These are phyloP conservation scores for Chloroceryle inda DNA, from an alignment of 2,797 vertebrate genomes.

Conservation along the genomic window DNA sequence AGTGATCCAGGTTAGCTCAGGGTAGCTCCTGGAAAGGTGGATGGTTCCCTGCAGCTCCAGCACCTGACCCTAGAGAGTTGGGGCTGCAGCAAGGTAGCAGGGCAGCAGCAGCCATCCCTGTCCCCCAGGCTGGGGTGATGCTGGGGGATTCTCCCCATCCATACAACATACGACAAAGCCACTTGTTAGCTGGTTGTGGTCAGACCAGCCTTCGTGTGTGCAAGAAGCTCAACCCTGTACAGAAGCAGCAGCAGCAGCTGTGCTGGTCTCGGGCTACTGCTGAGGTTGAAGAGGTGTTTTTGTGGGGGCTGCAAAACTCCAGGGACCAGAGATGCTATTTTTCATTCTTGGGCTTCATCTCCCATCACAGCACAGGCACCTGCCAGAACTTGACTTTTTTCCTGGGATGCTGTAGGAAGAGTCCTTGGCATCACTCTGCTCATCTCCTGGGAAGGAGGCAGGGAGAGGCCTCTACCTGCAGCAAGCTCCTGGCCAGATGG, in stretches of 20 bases:
- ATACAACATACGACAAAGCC: background rate
- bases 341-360: background rate
- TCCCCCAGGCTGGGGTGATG: accelerated
- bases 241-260: accelerated
- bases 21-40: background rate
- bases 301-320: background rate
- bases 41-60: accelerated
- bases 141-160: background rate
- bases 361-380: accelerated
- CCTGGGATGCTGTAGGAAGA: background rate
- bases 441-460: background rate
- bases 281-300: background rate
- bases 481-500: accelerated
- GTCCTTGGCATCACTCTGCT: accelerated
- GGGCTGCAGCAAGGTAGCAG: background rate
- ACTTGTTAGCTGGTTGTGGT: background rate
- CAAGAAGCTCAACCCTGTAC: background rate
- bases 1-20: background rate
- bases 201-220: accelerated
- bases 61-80: background rate
- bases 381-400: accelerated
- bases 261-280: background rate
- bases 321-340: background rate
- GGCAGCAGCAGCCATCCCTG: background rate
- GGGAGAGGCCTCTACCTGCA: background rate